Base-by-base conservation (phyloP, 2,797 vertebrate species). In the Onychomys arenicola region DNA sequence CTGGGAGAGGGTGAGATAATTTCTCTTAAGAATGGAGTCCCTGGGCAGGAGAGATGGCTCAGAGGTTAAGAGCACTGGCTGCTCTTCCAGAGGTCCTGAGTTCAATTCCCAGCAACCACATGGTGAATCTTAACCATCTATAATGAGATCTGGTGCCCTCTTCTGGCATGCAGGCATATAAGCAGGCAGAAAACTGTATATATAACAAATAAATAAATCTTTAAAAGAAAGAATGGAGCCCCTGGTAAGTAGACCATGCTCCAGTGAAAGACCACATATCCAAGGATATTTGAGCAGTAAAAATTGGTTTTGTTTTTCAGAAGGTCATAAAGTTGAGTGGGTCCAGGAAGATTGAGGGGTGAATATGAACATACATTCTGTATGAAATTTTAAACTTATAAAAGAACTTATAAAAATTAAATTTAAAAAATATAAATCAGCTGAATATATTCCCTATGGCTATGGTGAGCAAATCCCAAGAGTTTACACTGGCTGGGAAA, bases 401-500 rank as follows among this genome's bases (percentile, higher is more conserved):
- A 37, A n/a, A 57, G 34, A 81, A 25, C 17, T 40, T 43, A 82
- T 29, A 63, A 61, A 63, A 43, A 63, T 37, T 37, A 89, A 91
- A 87, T 77, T 86, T 89, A 43, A 91, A 89, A 93, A 92, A 40
- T 67, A 84, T 67, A 37, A 95, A 76, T 49, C 6, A 92, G 82
- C 27, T 77, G 90, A 85, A 49, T 85, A 73, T 27, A 94, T 67
- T 94, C 17, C 86, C 52, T 92, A 76, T 90, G 95, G 77, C 61
- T 77, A 88, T 55, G 40, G 46, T 92, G 59, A 75, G 49, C 27
- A 90, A 90, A 63, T 81, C 32, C 29, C 63, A 96, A 73, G 73
- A 93, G 8, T 63, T 86, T 57, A 93, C 8, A 71, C 1, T 77
- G 57, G 75, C 21, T 82, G 7, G 59, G 59, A 32, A 93, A 61